phyloP scores from a whole-genome alignment of 1,140 invertebrate genomes.

The Chionoecetes opilio region DNA sequence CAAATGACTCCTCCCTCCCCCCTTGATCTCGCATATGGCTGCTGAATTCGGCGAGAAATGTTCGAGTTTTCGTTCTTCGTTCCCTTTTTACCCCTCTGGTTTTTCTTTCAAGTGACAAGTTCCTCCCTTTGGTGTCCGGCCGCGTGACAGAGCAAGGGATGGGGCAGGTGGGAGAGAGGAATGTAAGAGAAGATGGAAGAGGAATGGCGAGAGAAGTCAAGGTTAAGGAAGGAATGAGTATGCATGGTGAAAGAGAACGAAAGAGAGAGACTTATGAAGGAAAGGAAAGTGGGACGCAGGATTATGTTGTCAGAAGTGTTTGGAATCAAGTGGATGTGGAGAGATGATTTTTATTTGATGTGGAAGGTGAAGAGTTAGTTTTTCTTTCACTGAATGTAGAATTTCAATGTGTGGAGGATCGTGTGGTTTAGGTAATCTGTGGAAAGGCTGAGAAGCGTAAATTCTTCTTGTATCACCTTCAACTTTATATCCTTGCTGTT shows the following conservation, averaged over 20 bases:
- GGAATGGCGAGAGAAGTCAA: background rate
- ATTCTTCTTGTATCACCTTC: too few species aligned
- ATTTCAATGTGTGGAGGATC: too few species aligned
- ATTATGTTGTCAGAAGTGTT: background rate
- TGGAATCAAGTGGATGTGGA: background rate
- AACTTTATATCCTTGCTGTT: too few species aligned
- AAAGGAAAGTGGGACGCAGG: background rate
- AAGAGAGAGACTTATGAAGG: background rate
- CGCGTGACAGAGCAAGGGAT: background rate
- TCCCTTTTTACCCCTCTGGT: background rate
- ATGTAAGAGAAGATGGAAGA: background rate
- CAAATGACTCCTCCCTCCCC: background rate
- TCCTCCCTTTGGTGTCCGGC: conserved; percentile 14
- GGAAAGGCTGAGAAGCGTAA: too few species aligned
- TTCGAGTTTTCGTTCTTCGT: background rate
- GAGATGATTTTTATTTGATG: background rate
- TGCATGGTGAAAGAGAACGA: background rate
- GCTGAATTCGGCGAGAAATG: background rate
- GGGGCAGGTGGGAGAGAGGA: background rate
- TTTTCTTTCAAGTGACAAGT: background rate
- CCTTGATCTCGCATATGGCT: conserved; percentile 4
- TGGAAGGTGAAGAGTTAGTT: background rate
- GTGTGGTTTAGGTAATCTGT: too few species aligned
- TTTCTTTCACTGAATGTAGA: too few species aligned
- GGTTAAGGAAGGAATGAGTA: background rate